These are phyloP conservation scores for Rhinolophus sinicus DNA, from an alignment of 2,113 vertebrate species.

Conservation along the genomic window DNA sequence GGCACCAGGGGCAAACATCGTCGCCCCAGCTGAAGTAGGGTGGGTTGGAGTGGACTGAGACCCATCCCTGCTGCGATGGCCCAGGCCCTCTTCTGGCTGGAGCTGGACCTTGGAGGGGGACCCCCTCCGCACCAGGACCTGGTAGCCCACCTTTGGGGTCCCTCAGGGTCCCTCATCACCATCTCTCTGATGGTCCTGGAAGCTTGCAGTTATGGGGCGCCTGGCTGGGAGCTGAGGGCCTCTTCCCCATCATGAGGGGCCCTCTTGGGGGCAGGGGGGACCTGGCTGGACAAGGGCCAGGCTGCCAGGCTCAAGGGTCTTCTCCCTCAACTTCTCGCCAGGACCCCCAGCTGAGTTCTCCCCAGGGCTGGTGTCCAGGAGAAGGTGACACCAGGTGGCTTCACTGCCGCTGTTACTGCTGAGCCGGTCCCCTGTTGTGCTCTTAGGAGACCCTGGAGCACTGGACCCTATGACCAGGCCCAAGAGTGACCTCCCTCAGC, in stretches of 20 bases:
- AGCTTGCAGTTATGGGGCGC: not conserved
- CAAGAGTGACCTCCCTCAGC: not conserved
- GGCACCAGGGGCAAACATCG: fast-evolving
- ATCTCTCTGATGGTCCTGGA: not conserved
- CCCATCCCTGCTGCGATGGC: not conserved
- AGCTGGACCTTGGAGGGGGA: not conserved
- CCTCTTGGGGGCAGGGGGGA: not conserved
- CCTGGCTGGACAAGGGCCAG: not conserved
- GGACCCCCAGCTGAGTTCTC: not conserved
- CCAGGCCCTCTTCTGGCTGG: no score
- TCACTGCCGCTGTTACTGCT: fast-evolving
- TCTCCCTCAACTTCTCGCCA: not conserved
- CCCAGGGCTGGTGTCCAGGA: not conserved
- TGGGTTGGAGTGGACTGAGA: not conserved
- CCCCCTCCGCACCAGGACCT: not conserved
- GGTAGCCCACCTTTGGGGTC: fast-evolving
- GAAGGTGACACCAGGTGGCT: not conserved
- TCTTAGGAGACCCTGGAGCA: not conserved
- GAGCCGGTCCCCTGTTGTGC: not conserved
- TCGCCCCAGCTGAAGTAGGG: fast-evolving
- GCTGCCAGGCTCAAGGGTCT: not conserved
- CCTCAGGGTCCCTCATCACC: not conserved
- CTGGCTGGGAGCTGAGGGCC: not conserved
- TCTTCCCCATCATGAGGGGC: not conserved
- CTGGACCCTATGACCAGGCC: not conserved